These are phyloP conservation scores for Manacus vitellinus DNA, from an alignment of 2,113 vertebrate genomes.

Conservation along the genomic window DNA sequence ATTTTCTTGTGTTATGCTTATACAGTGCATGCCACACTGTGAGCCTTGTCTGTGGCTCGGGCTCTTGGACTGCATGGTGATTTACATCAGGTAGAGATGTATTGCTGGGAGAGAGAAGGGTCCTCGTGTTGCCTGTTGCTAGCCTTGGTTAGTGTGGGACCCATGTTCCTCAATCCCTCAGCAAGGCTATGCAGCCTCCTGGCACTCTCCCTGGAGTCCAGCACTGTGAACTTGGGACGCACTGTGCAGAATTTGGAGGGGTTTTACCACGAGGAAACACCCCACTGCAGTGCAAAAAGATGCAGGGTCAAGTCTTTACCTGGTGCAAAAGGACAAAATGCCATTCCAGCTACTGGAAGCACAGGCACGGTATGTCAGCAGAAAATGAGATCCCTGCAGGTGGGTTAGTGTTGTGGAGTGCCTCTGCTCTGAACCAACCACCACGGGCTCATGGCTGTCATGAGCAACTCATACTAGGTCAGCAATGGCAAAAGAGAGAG, in stretches of 20 bases:
- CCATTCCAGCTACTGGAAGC: not conserved
- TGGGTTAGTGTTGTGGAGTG: not conserved
- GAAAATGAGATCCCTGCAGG: not conserved
- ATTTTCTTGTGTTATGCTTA: not conserved
- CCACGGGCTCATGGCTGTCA: not conserved
- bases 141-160: not conserved
- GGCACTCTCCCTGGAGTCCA: not conserved
- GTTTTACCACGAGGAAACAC: not conserved
- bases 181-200: not conserved
- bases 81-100: not conserved
- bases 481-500: not conserved
- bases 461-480: not conserved
- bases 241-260: not conserved
- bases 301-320: not conserved
- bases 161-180: rapidly evolving
- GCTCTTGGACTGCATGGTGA: not conserved
- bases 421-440: not conserved
- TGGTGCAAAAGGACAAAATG: not conserved
- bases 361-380: rapidly evolving
- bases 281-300: not conserved
- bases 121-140: not conserved
- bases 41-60: not conserved
- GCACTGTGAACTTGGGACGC: not conserved
- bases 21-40: rapidly evolving
- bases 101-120: not conserved